Conservation (phyloP, 2,113 vertebrate species). For the Phocoena phocoena region DNA sequence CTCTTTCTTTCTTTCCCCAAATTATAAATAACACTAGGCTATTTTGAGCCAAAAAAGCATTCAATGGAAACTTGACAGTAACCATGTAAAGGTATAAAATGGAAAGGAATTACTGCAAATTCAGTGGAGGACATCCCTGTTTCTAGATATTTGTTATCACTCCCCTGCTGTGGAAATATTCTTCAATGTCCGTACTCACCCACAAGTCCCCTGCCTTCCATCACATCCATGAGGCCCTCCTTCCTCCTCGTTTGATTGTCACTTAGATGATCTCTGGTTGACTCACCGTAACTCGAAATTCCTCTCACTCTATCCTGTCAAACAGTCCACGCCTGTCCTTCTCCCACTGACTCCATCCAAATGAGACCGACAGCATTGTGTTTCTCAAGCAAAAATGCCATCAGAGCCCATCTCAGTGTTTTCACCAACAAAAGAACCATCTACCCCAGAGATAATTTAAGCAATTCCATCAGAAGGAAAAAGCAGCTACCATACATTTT, state of each 20-base stretch:
- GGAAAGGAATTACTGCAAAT: background rate
- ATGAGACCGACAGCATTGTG: background rate
- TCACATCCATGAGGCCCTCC: no score
- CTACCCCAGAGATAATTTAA: background rate
- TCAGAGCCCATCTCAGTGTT: background rate
- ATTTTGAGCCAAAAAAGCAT: background rate
- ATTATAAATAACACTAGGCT: background rate
- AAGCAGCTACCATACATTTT: background rate
- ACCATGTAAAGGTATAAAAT: background rate
- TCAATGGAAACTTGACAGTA: background rate
- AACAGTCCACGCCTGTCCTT: background rate
- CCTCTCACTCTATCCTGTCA: background rate
- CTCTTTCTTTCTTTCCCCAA: background rate
- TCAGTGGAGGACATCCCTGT: background rate
- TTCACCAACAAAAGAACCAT: background rate
- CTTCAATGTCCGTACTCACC: fast-evolving
- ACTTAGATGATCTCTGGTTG: background rate
- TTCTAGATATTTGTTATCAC: background rate
- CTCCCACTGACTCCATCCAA: background rate
- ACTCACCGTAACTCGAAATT: background rate
- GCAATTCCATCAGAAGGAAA: background rate
- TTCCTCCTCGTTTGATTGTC: background rate
- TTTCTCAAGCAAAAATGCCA: background rate
- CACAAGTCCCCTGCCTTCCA: background rate
- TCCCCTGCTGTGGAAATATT: background rate